Conservation (phyloP, 2,113 vertebrate species). For the Aphyosemion australe region DNA sequence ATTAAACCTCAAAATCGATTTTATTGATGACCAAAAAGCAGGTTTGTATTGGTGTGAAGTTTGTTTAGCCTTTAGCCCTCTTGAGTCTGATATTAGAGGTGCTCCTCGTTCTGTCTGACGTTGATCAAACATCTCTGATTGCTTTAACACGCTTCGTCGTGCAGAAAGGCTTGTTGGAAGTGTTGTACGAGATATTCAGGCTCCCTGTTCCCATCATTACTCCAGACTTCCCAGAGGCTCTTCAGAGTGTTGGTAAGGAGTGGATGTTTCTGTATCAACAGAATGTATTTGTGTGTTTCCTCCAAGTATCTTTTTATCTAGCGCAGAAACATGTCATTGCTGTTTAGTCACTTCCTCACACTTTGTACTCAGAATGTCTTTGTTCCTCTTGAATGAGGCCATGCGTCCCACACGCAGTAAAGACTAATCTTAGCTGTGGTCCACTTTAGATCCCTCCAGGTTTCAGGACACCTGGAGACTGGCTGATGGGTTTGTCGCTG, state of each 20-base stretch:
- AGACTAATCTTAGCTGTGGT: conserved; percentile 8
- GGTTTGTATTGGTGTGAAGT: not conserved
- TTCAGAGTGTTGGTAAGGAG: conserved; percentile 91
- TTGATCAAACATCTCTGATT: conserved; percentile 11
- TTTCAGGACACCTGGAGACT: conserved; percentile 98
- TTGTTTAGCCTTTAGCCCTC: no score
- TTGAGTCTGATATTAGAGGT: not conserved
- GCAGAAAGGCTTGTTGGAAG: conserved; percentile 92
- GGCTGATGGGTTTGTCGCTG: conserved; percentile 95
- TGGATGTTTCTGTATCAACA: not conserved
- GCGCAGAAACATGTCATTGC: not conserved
- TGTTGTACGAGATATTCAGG: conserved; percentile 97
- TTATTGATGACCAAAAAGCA: not conserved
- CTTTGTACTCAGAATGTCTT: not conserved
- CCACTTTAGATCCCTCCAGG: conserved; percentile 86
- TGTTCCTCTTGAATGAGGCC: not conserved
- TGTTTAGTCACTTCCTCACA: not conserved
- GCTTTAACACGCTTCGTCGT: conserved; percentile 24
- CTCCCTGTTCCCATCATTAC: conserved; percentile 92
- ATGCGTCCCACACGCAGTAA: not conserved
- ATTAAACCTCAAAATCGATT: not conserved
- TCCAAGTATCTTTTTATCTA: not conserved
- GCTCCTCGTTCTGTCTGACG: not conserved
- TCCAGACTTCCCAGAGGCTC: conserved; percentile 93
- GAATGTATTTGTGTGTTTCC: not conserved